Evolutionary conservation across 2,888 invertebrate species (phyloP).

Genomic region (Stenodera caucasica): DNA sequence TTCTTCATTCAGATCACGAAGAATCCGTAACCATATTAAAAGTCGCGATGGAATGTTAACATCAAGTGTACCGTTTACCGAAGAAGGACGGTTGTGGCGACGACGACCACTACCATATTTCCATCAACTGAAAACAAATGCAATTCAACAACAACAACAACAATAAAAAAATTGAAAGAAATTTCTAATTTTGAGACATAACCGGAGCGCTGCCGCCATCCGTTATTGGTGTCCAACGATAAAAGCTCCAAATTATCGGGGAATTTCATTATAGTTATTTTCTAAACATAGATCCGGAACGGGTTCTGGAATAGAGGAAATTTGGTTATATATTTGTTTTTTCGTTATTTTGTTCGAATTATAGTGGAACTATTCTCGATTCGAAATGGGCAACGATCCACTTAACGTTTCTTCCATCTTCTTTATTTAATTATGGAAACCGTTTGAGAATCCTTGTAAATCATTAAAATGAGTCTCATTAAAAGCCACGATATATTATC

Average conservation of each 20-base stretch:
- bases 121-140: background rate
- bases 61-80: constrained; percentile 41
- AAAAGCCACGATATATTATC: background rate
- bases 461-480: background rate
- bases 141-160: too few relatives aligned
- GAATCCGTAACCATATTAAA: constrained; percentile 44
- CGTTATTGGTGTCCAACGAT: too few relatives aligned
- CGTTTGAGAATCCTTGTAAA: background rate
- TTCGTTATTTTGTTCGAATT: background rate
- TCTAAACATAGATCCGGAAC: too few relatives aligned
- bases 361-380: background rate
- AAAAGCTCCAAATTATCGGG: too few relatives aligned
- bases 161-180: too few relatives aligned
- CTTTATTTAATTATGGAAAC: constrained; percentile 1
- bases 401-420: background rate
- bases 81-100: constrained; percentile 26
- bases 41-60: constrained; percentile 45
- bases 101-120: constrained; percentile 1
- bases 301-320: too few relatives aligned
- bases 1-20: constrained; percentile 30
- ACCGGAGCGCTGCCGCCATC: constrained; percentile 3
- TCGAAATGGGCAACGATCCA: background rate
- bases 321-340: too few relatives aligned
- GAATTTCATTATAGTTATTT: too few relatives aligned
- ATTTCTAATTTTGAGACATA: too few relatives aligned